Evolutionary conservation across 2,113 vertebrate genomes (phyloP), one percentile per base, ranked within the genome.

Genomic region (Oreochromis niloticus): DNA sequence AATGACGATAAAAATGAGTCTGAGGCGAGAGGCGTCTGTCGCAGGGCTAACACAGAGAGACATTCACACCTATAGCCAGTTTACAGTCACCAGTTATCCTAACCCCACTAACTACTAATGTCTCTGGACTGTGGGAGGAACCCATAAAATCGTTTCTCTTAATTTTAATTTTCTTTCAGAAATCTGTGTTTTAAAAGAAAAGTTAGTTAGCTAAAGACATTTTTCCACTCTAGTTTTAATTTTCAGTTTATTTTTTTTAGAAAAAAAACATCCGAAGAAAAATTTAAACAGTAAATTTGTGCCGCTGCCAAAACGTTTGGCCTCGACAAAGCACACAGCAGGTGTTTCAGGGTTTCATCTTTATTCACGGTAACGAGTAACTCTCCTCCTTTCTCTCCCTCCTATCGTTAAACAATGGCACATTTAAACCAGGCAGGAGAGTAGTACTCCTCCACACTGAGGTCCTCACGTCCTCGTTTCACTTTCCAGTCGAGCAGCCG

Each of bases 401-500:
- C 16, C 8, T 52, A 32, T 78, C 5, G 27, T 78, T 27, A 78
- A 32, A 78, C 4, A 16, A 13, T 1, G 1, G 6, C 4, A 3
- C 32, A 39, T 85, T 17, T 48, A 81, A 30, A 39, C 2, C 48
- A 48, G 57, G 27, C 78, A 17, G 61, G 2, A 41, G 43, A 41
- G 30, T 14, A n/a, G 3, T 55, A 12, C 9, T 81, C 24, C 30
- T 46, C 68, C 43, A 16, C 1, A 2, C n/a, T 11, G 10, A 81
- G 16, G 5, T 73, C 59, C 75, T n/a, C 8, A 4, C 3, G 19
- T 6, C 22, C 41, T 19, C 89, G 56, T 4, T 24, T 34, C 12
- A 83, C 52, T 4, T 97, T 98, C 97, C 97, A 98, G 3, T 81
- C 81, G 71, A 97, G 88, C 88, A 98, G 95, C 32, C 34, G 46